These are phyloP conservation scores for Mythimna loreyi DNA, from an alignment of 2,888 invertebrate species.

Conservation along the genomic window DNA sequence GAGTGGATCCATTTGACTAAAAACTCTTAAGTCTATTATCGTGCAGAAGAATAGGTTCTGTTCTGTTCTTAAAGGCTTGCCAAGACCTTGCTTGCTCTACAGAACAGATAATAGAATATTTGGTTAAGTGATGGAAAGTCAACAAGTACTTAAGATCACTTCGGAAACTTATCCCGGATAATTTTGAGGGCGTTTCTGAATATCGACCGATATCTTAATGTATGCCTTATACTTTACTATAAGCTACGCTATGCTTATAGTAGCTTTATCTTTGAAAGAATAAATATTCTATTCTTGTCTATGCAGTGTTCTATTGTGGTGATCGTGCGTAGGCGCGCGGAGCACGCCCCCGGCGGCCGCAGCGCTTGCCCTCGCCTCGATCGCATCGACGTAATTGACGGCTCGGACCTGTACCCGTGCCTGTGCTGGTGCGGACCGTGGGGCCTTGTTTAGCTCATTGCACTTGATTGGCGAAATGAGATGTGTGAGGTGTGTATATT, in stretches of 20 bases:
- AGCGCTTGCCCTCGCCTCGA: constrained; percentile 11
- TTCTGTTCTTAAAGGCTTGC: not conserved
- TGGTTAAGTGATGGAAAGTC: not conserved
- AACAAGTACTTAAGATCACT: too few species aligned
- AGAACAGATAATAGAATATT: not conserved
- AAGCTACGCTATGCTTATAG: too few species aligned
- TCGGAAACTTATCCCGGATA: too few species aligned
- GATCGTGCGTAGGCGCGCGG: constrained; percentile 58
- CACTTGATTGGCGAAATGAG: constrained; percentile 37
- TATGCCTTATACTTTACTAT: too few species aligned
- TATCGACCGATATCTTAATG: too few species aligned
- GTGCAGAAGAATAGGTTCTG: too few species aligned
- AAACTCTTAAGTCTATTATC: too few species aligned
- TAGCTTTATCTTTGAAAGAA: constrained; percentile 11
- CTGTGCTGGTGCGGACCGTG: constrained; percentile 13
- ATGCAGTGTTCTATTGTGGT: constrained; percentile 42
- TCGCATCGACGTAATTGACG: constrained; percentile 57
- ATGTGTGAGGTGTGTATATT: constrained; percentile 21
- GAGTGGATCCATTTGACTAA: too few species aligned
- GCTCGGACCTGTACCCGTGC: constrained; percentile 34
- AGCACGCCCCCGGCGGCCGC: constrained; percentile 34
- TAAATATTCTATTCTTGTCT: constrained; percentile 33
- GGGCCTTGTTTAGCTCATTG: constrained; percentile 34
- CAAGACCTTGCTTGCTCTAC: not conserved
- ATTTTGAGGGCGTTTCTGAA: too few species aligned